Evolutionary conservation across 2,888 invertebrate species (phyloP).

Genomic region (Nomada fucata): DNA sequence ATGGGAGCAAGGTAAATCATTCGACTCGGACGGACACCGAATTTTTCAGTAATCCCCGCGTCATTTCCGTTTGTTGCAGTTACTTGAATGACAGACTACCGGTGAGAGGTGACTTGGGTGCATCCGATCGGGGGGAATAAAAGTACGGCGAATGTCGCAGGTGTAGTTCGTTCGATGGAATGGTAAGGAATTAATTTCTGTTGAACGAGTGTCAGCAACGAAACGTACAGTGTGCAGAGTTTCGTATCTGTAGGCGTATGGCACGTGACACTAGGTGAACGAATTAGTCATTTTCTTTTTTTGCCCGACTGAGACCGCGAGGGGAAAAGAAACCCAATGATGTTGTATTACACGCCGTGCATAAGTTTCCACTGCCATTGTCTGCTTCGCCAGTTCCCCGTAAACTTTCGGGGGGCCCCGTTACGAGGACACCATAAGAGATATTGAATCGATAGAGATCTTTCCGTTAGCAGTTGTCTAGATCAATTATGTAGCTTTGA

Average conservation of each 20-base stretch:
- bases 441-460: neutral
- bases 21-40: conserved; percentile 7
- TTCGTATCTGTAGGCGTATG: conserved; percentile 64
- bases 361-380: conserved; percentile 72
- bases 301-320: conserved; percentile 14
- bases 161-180: neutral
- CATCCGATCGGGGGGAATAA: neutral
- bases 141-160: too few relatives aligned
- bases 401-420: neutral
- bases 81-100: conserved; percentile 64
- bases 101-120: conserved; percentile 67
- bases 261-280: conserved; percentile 71
- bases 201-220: conserved; percentile 1
- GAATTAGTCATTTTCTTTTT: conserved; percentile 39
- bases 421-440: neutral
- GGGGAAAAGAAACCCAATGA: conserved; percentile 15
- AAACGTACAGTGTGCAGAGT: conserved; percentile 47
- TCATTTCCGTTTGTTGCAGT: conserved; percentile 56
- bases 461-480: conserved; percentile 1
- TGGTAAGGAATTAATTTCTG: conserved; percentile 7
- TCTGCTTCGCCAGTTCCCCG: conserved; percentile 47
- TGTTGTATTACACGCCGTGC: conserved; percentile 35
- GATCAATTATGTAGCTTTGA: conserved; percentile 5
- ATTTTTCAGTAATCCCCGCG: neutral
- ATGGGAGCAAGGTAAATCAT: conserved; percentile 37